These are phyloP conservation scores for Ladona fulva DNA, from an alignment of 1,140 invertebrate species.

Conservation along the genomic window DNA sequence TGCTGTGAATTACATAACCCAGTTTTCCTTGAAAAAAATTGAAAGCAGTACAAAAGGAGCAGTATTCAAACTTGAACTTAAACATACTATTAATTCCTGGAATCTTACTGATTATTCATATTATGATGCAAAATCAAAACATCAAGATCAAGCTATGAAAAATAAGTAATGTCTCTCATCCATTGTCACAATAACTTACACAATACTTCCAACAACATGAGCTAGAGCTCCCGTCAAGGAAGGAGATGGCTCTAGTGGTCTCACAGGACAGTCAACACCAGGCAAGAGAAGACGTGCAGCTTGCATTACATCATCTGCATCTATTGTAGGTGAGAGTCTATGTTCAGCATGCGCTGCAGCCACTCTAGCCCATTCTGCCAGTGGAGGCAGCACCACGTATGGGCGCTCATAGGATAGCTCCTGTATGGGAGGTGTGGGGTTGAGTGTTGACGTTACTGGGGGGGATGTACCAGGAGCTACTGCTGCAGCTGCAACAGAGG, in stretches of 20 bases:
- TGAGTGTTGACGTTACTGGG: background rate
- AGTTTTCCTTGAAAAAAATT: no score
- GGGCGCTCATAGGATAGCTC: conserved; percentile 78
- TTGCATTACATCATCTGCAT: conserved; percentile 81
- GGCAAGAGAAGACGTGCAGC: conserved; percentile 74
- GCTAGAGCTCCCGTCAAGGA: no score
- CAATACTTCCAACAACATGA: no score
- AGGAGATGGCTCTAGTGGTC: conserved; percentile 36
- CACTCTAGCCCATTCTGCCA: conserved; percentile 79
- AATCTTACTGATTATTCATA: no score
- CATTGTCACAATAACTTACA: no score
- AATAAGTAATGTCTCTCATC: no score
- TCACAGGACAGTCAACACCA: conserved; percentile 76
- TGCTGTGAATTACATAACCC: no score
- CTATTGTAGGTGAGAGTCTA: conserved; percentile 64
- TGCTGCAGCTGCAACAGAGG: background rate
- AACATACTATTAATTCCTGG: no score
- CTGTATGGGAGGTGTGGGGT: conserved; percentile 44
- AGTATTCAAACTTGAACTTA: no score
- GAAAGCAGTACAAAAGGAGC: no score
- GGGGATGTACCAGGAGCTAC: background rate
- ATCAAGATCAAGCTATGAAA: no score
- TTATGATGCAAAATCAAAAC: no score
- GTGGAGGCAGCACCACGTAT: conserved; percentile 74
- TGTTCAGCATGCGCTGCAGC: conserved; percentile 72